A percentile compares a stretch with the other conserved stretches of the same genome.
These are phyloP conservation scores for Conopomorpha cramerella DNA, from an alignment of 1,140 invertebrate genomes.

Conservation along the genomic window DNA sequence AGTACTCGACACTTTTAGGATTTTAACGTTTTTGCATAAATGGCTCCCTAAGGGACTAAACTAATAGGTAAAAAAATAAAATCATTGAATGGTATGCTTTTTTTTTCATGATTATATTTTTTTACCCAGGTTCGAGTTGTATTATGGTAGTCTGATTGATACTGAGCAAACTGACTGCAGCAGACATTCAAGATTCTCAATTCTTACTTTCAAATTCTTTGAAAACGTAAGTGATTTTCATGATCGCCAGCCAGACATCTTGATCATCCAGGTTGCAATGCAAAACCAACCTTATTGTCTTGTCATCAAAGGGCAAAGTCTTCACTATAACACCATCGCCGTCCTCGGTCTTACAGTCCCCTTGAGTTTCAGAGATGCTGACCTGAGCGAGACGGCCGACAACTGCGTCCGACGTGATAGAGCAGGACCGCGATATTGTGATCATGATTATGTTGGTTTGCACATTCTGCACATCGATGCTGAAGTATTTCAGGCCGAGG, in stretches of 20 bases:
- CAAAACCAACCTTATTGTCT: conserved; percentile 27
- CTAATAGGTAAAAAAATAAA: too few species aligned
- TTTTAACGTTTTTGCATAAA: too few species aligned
- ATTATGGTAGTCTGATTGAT: too few species aligned
- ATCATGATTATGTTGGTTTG: conserved; percentile 78
- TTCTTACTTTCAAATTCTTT: conserved; percentile 26
- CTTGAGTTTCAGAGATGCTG: conserved; percentile 33
- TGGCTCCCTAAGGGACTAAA: too few species aligned
- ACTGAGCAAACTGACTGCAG: too few species aligned
- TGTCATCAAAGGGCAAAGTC: conserved; percentile 20
- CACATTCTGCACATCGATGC: conserved; percentile 67
- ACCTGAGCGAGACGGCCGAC: conserved; percentile 31
- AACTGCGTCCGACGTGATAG: conserved; percentile 16
- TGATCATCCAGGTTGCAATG: conserved; percentile 34
- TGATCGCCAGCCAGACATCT: conserved; percentile 41
- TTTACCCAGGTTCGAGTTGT: too few species aligned
- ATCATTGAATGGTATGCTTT: too few species aligned
- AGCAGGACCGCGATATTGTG: conserved; percentile 11
- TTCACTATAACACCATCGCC: conserved; percentile 47
- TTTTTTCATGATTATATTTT: too few species aligned
- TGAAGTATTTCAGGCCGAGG: conserved; percentile 59
- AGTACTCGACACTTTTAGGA: too few species aligned
- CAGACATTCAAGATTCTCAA: too few species aligned
- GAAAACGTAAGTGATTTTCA: conserved; percentile 47
- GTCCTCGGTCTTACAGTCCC: conserved; percentile 40